These are phyloP conservation scores for Drosophila ironensis DNA, from an alignment of 1,140 invertebrate species.

Conservation along the genomic window DNA sequence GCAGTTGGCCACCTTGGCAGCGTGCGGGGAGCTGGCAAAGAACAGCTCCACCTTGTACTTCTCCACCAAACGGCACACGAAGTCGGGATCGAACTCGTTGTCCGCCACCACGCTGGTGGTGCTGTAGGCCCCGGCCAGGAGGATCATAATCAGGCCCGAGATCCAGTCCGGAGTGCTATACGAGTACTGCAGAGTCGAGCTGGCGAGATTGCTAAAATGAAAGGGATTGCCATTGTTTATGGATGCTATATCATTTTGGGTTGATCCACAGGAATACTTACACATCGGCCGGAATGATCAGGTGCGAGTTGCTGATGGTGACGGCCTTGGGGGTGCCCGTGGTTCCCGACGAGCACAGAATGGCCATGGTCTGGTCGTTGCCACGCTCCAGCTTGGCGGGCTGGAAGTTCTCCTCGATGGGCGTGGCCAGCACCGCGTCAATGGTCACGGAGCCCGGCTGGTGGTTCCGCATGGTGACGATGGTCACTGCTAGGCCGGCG, in stretches of 20 bases:
- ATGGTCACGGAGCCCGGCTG: constrained; percentile 4
- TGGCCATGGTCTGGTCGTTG: constrained; percentile 55
- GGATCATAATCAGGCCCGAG: constrained; percentile 15
- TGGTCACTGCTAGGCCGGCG: neutral
- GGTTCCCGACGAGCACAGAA: constrained; percentile 86
- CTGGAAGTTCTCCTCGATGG: constrained; percentile 12
- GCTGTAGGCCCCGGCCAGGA: constrained; percentile 19
- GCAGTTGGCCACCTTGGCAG: neutral
- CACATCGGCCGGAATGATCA: constrained; percentile 8
- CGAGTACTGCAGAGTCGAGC: constrained; percentile 8
- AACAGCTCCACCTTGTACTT: constrained; percentile 26
- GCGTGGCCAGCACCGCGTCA: constrained; percentile 14
- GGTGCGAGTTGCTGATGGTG: constrained; percentile 85
- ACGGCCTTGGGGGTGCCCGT: constrained; percentile 89
- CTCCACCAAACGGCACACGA: constrained; percentile 8
- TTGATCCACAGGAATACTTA: neutral
- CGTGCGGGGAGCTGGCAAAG: neutral
- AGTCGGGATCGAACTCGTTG: constrained; percentile 12
- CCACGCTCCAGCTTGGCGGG: constrained; percentile 13
- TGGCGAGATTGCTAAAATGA: neutral
- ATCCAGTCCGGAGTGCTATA: constrained; percentile 39
- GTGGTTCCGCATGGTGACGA: constrained; percentile 34
- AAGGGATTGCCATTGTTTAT: neutral
- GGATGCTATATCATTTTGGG: too few relatives aligned
- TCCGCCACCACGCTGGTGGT: constrained; percentile 30